Conservation (phyloP, 2,113 vertebrate genomes). For the Solea solea region DNA sequence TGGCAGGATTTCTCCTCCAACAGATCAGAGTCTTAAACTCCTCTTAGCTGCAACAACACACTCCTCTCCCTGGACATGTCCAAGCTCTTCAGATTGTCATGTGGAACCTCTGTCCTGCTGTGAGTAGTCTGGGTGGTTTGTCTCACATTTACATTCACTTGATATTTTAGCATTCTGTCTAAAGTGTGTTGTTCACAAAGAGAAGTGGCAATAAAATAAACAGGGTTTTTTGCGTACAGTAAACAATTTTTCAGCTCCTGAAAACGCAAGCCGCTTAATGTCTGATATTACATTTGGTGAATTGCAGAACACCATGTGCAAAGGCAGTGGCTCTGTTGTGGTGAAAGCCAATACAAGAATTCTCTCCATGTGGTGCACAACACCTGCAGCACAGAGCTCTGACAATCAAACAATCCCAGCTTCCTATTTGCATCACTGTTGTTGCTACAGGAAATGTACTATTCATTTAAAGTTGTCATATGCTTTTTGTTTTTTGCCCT, state of each 20-base stretch:
- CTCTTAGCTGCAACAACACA: constrained; percentile 7
- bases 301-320: not conserved
- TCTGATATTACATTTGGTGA: not conserved
- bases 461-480: constrained; percentile 20
- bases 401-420: constrained; percentile 40
- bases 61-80: constrained; percentile 19
- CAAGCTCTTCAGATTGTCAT: constrained; percentile 48
- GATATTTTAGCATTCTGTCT: constrained; percentile 32
- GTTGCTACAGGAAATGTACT: constrained; percentile 55
- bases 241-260: not conserved
- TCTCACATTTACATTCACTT: constrained; percentile 51
- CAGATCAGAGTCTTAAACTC: constrained; percentile 26
- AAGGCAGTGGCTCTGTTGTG: constrained; percentile 37
- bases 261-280: not conserved
- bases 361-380: constrained; percentile 60
- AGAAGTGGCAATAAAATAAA: not conserved
- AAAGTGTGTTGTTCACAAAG: constrained; percentile 52
- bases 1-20: constrained; percentile 32
- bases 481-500: not conserved
- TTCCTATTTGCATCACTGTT: constrained; percentile 47
- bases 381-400: constrained; percentile 47
- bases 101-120: constrained; percentile 38
- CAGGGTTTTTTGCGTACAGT: no score
- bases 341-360: constrained; percentile 61
- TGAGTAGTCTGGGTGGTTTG: constrained; percentile 22